Evolutionary conservation across 2,888 invertebrate genomes (phyloP).

Genomic region (Adineta ricciae): DNA sequence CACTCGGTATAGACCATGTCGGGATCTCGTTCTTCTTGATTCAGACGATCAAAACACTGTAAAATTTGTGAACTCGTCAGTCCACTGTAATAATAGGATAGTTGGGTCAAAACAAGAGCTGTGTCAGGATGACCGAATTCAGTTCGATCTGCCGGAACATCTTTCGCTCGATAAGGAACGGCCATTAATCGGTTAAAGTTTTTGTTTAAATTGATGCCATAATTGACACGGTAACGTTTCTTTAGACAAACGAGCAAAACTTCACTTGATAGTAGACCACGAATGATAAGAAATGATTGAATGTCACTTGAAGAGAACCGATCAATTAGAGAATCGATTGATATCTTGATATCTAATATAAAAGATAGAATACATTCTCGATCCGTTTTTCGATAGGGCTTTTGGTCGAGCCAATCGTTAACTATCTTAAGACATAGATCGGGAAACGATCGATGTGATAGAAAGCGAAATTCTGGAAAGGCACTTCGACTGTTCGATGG

Average conservation of each 20-base stretch:
- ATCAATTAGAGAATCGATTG: background rate
- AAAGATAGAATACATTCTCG: background rate
- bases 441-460: background rate
- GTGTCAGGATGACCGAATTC: background rate
- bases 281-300: background rate
- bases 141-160: background rate
- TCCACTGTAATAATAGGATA: background rate
- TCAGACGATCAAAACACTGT: background rate
- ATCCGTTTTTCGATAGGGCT: background rate
- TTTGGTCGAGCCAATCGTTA: background rate
- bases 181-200: background rate
- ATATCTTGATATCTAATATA: background rate
- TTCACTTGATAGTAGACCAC: background rate
- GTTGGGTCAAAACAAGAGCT: background rate
- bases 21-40: background rate
- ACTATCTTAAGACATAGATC: background rate
- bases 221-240: background rate
- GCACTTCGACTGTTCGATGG: background rate
- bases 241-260: background rate
- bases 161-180: background rate
- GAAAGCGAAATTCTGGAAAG: background rate
- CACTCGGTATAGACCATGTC: background rate
- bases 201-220: background rate
- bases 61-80: background rate
- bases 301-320: background rate